Conservation (phyloP, 35 echinoderm and acorn worm genomes). For the Lytechinus variegatus region DNA sequence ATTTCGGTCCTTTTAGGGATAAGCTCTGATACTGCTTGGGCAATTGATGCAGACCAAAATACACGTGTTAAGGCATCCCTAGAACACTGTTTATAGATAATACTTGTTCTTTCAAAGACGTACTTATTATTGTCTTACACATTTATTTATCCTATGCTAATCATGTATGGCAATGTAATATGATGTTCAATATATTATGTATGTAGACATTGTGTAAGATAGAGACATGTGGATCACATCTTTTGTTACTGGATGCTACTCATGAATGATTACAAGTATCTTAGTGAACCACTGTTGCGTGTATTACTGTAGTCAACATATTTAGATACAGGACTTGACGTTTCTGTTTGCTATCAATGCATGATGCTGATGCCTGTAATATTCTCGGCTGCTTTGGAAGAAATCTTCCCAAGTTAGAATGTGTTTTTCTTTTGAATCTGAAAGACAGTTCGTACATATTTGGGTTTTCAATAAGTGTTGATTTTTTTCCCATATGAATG, state of each 20-base stretch:
- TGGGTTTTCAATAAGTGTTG: not conserved
- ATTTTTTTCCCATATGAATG: not conserved
- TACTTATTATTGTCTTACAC: not conserved
- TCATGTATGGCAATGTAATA: not conserved
- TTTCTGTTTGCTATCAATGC: not conserved
- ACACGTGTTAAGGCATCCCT: too few relatives aligned
- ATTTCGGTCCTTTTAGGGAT: too few relatives aligned
- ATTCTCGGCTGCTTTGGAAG: not conserved
- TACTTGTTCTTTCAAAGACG: too few relatives aligned
- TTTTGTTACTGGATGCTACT: too few relatives aligned
- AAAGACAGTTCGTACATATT: not conserved
- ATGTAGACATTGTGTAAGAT: not conserved
- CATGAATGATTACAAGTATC: too few relatives aligned
- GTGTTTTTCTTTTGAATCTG: not conserved
- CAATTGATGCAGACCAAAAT: too few relatives aligned
- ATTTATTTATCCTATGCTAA: not conserved
- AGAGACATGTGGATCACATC: too few relatives aligned
- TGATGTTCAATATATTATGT: not conserved
- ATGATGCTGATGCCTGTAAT: not conserved
- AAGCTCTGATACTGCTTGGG: too few relatives aligned
- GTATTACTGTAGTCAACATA: not conserved
- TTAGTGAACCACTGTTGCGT: too few relatives aligned
- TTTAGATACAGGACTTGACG: not conserved
- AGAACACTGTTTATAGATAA: too few relatives aligned
- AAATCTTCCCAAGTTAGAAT: not conserved